Percentiles rank a stretch among this genome's conserved stretches.
These are phyloP conservation scores for Coleophora flavipennella DNA, from an alignment of 2,888 invertebrate genomes.

Conservation along the genomic window DNA sequence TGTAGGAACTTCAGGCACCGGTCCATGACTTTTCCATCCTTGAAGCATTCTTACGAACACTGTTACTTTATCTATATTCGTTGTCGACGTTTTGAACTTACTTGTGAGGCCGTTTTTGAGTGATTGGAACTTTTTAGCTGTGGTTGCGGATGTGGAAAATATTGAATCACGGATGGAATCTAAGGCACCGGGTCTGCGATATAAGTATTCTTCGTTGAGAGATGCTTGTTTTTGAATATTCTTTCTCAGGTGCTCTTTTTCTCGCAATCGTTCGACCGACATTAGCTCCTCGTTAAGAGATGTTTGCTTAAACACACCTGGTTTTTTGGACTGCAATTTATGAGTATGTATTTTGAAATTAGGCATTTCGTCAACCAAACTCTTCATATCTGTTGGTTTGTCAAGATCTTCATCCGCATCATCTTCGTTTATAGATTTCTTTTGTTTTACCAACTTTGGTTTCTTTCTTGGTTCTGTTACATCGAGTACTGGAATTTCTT, in stretches of 20 bases:
- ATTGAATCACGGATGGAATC: conserved; percentile 82
- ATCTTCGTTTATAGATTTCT: conserved; percentile 86
- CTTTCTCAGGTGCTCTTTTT: conserved; percentile 85
- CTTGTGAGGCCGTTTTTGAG: conserved; percentile 87
- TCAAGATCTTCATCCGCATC: conserved; percentile 76
- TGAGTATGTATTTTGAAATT: conserved; percentile 74
- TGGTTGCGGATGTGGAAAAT: conserved; percentile 79
- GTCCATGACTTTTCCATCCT: conserved; percentile 80
- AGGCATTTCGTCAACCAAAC: conserved; percentile 75
- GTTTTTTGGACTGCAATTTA: conserved; percentile 60
- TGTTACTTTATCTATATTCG: conserved; percentile 87
- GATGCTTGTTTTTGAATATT: conserved; percentile 93
- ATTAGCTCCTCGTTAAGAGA: conserved; percentile 92
- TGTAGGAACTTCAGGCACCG: conserved; percentile 57
- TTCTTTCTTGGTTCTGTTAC: conserved; percentile 71
- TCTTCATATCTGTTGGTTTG: conserved; percentile 80
- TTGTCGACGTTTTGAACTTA: conserved; percentile 86
- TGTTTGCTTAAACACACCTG: conserved; percentile 83
- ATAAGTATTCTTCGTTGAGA: conserved; percentile 88
- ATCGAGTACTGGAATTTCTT: conserved; percentile 37
- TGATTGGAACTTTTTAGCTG: conserved; percentile 82
- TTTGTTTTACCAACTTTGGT: conserved; percentile 88
- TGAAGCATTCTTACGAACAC: conserved; percentile 90
- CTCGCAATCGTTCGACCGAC: conserved; percentile 87
- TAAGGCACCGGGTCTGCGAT: conserved; percentile 75